These are phyloP conservation scores for Pseudorhiza aurosa DNA, from an alignment of 30 jellyfish, hydroid and myxozoan genomes.

Conservation along the genomic window DNA sequence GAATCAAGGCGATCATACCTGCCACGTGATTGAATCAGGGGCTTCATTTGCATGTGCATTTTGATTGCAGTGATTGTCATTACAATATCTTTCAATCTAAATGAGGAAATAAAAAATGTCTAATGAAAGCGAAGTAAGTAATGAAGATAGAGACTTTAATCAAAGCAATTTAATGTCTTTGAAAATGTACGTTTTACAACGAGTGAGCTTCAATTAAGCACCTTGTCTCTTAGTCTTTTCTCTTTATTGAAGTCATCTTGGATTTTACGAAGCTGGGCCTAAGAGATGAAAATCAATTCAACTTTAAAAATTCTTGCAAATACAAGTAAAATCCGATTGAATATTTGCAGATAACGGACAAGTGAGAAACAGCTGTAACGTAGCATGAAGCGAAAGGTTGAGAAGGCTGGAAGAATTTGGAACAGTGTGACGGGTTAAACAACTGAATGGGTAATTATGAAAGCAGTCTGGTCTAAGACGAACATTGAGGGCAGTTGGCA, in stretches of 20 bases:
- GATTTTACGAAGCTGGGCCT: slow-evolving; percentile 33
- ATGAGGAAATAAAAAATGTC: background rate
- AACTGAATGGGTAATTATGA: no score
- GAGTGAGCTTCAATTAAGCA: background rate
- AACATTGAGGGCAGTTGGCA: no score
- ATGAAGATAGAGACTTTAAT: no score
- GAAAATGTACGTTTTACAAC: background rate
- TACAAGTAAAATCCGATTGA: no score
- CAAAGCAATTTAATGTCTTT: no score
- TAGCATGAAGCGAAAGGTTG: no score
- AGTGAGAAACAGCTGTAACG: no score
- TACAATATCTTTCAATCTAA: slow-evolving; percentile 62
- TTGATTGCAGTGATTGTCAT: slow-evolving; percentile 54
- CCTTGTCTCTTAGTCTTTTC: slow-evolving; percentile 52
- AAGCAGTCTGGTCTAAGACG: no score
- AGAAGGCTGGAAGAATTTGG: no score
- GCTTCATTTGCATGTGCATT: background rate
- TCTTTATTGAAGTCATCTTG: slow-evolving; percentile 54
- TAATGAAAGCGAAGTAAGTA: background rate
- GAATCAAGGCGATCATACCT: slow-evolving; percentile 15
- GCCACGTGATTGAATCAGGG: slow-evolving; percentile 54
- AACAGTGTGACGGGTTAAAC: no score
- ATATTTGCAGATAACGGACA: no score
- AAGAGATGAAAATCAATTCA: background rate
- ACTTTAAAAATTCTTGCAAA: no score